These are phyloP conservation scores for Brenthis daphne DNA, from an alignment of 2,888 invertebrate species.

Conservation along the genomic window DNA sequence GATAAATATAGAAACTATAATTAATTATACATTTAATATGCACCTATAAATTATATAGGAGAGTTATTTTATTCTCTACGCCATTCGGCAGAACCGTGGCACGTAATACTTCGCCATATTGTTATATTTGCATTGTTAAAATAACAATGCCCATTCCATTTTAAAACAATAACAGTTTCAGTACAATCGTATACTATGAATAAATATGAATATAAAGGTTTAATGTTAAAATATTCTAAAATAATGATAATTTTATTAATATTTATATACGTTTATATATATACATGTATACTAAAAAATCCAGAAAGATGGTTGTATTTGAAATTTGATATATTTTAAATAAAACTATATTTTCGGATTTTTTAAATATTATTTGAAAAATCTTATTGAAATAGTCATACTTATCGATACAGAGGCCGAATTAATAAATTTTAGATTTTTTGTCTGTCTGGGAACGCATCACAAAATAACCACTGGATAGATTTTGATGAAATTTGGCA, in stretches of 20 bases:
- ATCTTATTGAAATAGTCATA: too few species aligned
- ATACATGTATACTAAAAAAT: background rate
- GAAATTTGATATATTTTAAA: too few species aligned
- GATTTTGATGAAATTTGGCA: too few species aligned
- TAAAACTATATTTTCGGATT: too few species aligned
- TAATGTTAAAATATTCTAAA: conserved; percentile 7
- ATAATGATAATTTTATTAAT: conserved; percentile 10
- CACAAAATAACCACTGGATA: too few species aligned
- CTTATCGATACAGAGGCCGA: too few species aligned
- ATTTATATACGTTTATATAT: background rate
- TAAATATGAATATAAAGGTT: conserved; percentile 2
- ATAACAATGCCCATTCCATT: conserved; percentile 24
- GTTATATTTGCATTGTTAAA: conserved; percentile 25
- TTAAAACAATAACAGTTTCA: conserved; percentile 18
- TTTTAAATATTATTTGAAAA: too few species aligned
- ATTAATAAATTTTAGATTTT: too few species aligned
- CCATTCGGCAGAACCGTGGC: conserved; percentile 13
- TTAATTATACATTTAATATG: background rate
- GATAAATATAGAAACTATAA: background rate
- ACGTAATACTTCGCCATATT: conserved; percentile 10
- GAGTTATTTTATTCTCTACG: background rate
- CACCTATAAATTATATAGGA: background rate
- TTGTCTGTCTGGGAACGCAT: too few species aligned
- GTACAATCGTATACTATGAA: conserved; percentile 1
- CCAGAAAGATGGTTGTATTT: background rate